Evolutionary conservation across 2,797 vertebrate species (phyloP), one percentile per base, ranked within the genome.

Genomic region (Spinibarbus caldwelli): DNA sequence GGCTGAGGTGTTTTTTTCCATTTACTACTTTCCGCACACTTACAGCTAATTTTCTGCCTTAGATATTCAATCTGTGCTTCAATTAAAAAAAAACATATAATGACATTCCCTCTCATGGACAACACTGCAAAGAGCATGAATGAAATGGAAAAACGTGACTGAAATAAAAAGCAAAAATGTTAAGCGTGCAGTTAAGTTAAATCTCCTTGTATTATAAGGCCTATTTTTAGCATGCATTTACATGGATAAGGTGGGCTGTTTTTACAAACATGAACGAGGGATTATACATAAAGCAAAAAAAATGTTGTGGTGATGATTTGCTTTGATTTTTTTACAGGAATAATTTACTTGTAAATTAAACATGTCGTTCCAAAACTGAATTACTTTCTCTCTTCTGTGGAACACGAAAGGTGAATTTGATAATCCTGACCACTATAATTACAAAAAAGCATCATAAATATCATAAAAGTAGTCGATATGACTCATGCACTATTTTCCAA

Each of bases 1-100:
- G 10, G 45, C 36, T 57, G 71, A 43, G 59, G 21, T 29, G 9
- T 66, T 67, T 43, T 36, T 45, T 38, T 68, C 43, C 36, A 77
- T 52, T 68, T 41, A 29, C 38, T 23, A 85, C 21, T 64, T 73
- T 73, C 26, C 12, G 11, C 29, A 26, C 17, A 29, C n/a, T 73
- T 41, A 26, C 34, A 81, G 34, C n/a, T 78, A 26, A 41, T 78
- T 78, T 59, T 59, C 36, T 41, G n/a, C n/a, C 23, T 81, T 38
- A 38, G 21, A 70, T 26, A 26, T 26, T 38, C 14, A 66, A 26
- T 43, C 36, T 72, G 14, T n/a, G 23, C 57, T 67, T 67, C 21
- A 71, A 31, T 41, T 8, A 0, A 57, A 70, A 34, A 38, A 1
- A 29, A 19, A 11, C 5, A 36, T n/a, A 11, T 10, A 67, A 72